Evolutionary conservation across 2,113 vertebrate genomes (phyloP).

Genomic region (Donacobius atricapilla): DNA sequence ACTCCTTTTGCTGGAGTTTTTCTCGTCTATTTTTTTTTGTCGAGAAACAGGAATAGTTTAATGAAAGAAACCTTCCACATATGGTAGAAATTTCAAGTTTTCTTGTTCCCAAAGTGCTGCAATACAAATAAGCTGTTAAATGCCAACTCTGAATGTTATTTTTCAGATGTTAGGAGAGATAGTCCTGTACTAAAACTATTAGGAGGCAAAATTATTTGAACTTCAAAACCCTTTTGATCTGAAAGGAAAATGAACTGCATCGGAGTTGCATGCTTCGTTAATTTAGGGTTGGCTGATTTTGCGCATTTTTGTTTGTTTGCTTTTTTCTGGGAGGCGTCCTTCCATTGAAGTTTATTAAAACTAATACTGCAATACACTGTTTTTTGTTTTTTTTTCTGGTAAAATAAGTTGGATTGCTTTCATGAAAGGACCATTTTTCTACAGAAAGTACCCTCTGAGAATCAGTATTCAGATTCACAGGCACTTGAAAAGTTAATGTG

Average conservation of each 20-base stretch:
- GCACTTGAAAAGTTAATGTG: not conserved
- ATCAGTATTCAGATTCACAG: slow-evolving; percentile 50
- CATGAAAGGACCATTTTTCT: slow-evolving; percentile 25
- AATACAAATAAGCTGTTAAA: slow-evolving; percentile 60
- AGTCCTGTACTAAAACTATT: slow-evolving; percentile 58
- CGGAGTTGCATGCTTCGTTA: slow-evolving; percentile 28
- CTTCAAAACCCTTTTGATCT: slow-evolving; percentile 62
- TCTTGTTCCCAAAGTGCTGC: slow-evolving; percentile 42
- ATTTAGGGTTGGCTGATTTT: slow-evolving; percentile 33
- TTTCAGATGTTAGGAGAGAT: slow-evolving; percentile 57
- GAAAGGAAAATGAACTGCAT: slow-evolving; percentile 56
- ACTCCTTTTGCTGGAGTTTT: not conserved
- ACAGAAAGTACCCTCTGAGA: slow-evolving; percentile 24
- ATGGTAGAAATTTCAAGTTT: slow-evolving; percentile 54
- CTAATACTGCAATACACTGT: slow-evolving; percentile 30
- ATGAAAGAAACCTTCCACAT: not conserved
- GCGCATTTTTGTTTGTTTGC: not conserved
- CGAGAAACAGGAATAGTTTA: not conserved
- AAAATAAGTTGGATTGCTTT: slow-evolving; percentile 22
- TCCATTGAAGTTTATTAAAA: slow-evolving; percentile 62
- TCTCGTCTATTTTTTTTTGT: not conserved
- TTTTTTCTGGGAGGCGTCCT: not conserved
- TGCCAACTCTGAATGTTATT: slow-evolving; percentile 45
- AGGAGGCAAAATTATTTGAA: slow-evolving; percentile 57
- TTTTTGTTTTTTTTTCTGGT: slow-evolving; percentile 55